Percentiles rank a stretch among this genome's conserved stretches.
Conservation (phyloP, 2,113 vertebrate species). For the Notothenia rossii region DNA sequence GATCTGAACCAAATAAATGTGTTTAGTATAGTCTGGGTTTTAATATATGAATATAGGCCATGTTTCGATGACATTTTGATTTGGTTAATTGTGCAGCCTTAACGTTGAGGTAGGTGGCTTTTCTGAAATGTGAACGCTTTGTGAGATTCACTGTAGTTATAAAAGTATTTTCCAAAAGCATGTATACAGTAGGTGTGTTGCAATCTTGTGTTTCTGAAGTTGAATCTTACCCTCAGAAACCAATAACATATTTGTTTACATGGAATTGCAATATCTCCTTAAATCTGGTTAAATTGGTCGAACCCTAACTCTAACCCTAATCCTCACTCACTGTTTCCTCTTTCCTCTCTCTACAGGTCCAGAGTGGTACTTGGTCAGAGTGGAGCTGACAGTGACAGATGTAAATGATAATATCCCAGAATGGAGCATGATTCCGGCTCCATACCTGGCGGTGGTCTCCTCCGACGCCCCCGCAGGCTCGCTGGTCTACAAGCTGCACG, state of each 20-base stretch:
- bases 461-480: conserved; percentile 79
- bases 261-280: neutral
- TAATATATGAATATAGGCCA: too few relatives aligned
- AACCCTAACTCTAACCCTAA: too few relatives aligned
- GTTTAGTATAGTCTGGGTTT: too few relatives aligned
- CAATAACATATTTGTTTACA: neutral
- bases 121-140: neutral
- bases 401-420: conserved; percentile 90
- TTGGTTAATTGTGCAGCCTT: too few relatives aligned
- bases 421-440: conserved; percentile 89
- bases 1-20: too few relatives aligned
- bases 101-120: neutral
- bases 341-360: conserved; percentile 75
- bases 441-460: conserved; percentile 87
- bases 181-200: neutral
- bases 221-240: neutral
- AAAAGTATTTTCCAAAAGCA: neutral
- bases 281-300: neutral
- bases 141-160: neutral
- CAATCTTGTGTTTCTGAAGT: neutral
- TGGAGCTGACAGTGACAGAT: conserved; percentile 87
- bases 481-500: conserved; percentile 88
- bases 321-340: neutral
- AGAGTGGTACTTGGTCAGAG: conserved; percentile 87
- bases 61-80: too few relatives aligned